Evolutionary conservation across 2,113 vertebrate species (phyloP).

Genomic region (Tiliqua scincoides): DNA sequence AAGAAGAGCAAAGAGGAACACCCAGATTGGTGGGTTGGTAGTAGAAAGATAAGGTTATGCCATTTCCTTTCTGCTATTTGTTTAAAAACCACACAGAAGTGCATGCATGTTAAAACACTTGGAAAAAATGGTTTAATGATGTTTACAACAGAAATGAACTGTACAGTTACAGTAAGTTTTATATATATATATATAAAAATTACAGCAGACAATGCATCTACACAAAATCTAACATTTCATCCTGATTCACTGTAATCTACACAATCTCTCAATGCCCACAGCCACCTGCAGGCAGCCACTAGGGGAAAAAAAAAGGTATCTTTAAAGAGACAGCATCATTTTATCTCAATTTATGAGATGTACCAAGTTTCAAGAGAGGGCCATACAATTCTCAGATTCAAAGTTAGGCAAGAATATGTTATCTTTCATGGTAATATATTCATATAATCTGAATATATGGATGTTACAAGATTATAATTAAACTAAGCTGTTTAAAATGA

Average conservation of each 20-base stretch:
- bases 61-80: neutral
- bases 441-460: slow-evolving; percentile 44
- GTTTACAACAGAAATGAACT: slow-evolving; percentile 99
- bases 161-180: slow-evolving; percentile 99
- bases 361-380: slow-evolving; percentile 64
- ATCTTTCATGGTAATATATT: too few relatives aligned
- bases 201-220: slow-evolving; percentile 99
- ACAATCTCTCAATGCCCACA: slow-evolving; percentile 86
- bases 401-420: slow-evolving; percentile 59
- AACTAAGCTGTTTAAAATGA: slow-evolving; percentile 36
- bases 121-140: slow-evolving; percentile 99
- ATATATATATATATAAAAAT: slow-evolving; percentile 94
- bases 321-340: slow-evolving; percentile 84
- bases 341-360: slow-evolving; percentile 64
- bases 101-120: slow-evolving; percentile 92
- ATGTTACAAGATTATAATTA: slow-evolving; percentile 10
- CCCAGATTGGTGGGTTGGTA: rapidly evolving
- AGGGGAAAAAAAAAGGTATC: slow-evolving; percentile 70
- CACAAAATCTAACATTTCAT: slow-evolving; percentile 94
- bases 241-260: slow-evolving; percentile 95
- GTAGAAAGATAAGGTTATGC: neutral
- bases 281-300: slow-evolving; percentile 68
- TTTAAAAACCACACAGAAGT: slow-evolving; percentile 50
- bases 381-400: slow-evolving; percentile 66
- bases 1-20: neutral